Evolutionary conservation across 2,113 vertebrate species (phyloP).

Genomic region (Sinocyclocheilus grahami): DNA sequence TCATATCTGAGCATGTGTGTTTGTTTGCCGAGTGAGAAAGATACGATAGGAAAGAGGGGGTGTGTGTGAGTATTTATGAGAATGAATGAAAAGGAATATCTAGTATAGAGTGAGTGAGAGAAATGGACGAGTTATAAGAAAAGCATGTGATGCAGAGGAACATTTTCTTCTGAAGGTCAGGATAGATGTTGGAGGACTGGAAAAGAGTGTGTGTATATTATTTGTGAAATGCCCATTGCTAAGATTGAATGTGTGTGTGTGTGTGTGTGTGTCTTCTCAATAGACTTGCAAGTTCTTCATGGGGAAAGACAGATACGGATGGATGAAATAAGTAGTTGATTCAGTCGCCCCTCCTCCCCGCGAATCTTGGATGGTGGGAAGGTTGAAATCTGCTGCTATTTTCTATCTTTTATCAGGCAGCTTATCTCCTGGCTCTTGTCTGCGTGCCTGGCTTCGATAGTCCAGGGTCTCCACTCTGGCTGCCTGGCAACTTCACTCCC

Average conservation of each 20-base stretch:
- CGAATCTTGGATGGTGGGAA: constrained; percentile 86
- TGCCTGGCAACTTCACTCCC: constrained; percentile 52
- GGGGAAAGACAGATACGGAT: constrained; percentile 56
- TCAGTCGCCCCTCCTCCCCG: constrained; percentile 49
- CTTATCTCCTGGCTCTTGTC: constrained; percentile 90
- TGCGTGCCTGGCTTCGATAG: constrained; percentile 81
- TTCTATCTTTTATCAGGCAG: constrained; percentile 86
- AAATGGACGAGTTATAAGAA: not conserved
- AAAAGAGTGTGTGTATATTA: not conserved
- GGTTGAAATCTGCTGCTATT: constrained; percentile 97
- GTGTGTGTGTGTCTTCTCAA: constrained; percentile 29
- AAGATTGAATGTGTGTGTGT: constrained; percentile 33
- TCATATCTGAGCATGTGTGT: constrained; percentile 22
- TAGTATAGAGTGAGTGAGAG: not conserved
- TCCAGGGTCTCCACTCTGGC: constrained; percentile 79
- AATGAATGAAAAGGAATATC: constrained; percentile 6
- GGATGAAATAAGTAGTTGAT: constrained; percentile 62
- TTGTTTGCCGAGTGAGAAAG: too few species aligned
- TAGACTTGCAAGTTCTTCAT: constrained; percentile 47
- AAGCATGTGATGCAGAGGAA: not conserved
- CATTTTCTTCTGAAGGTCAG: constrained; percentile 22
- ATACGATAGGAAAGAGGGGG: constrained; percentile 5
- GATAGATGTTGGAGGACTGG: not conserved
- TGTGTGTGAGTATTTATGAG: not conserved
- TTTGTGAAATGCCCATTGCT: constrained; percentile 22